Conservation (phyloP, 2,888 invertebrate genomes). For the Bembecia ichneumoniformis region DNA sequence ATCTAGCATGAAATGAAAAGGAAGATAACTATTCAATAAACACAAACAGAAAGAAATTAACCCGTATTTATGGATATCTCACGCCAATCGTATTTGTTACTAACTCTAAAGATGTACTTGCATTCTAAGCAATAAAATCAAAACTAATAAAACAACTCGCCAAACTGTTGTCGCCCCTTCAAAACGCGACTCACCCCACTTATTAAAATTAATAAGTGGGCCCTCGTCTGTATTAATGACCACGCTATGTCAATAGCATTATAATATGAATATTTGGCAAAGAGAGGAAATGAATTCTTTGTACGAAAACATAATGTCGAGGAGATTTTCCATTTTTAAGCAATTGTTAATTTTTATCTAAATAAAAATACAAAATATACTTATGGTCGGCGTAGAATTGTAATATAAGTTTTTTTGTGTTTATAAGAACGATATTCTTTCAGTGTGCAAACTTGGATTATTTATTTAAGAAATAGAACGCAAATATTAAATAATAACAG, state of each 20-base stretch:
- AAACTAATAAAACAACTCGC: slow-evolving; percentile 56
- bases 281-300: slow-evolving; percentile 39
- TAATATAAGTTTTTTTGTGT: too few species aligned
- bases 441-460: too few species aligned
- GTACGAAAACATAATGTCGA: not conserved
- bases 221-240: slow-evolving; percentile 67
- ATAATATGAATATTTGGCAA: slow-evolving; percentile 61
- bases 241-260: slow-evolving; percentile 65
- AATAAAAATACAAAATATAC: not conserved
- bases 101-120: too few species aligned
- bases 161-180: slow-evolving; percentile 47
- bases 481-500: too few species aligned
- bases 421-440: too few species aligned
- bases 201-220: slow-evolving; percentile 72
- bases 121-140: slow-evolving; percentile 52
- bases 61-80: too few species aligned
- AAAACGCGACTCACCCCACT: slow-evolving; percentile 54
- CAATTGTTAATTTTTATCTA: not conserved
- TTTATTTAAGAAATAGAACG: too few species aligned
- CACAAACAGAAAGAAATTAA: too few species aligned
- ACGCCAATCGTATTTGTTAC: too few species aligned
- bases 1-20: too few species aligned
- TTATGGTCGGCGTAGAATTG: too few species aligned
- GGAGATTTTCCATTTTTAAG: not conserved
- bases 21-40: too few species aligned